Conservation (phyloP, 2,797 vertebrate species). For the Leuciscus waleckii region DNA sequence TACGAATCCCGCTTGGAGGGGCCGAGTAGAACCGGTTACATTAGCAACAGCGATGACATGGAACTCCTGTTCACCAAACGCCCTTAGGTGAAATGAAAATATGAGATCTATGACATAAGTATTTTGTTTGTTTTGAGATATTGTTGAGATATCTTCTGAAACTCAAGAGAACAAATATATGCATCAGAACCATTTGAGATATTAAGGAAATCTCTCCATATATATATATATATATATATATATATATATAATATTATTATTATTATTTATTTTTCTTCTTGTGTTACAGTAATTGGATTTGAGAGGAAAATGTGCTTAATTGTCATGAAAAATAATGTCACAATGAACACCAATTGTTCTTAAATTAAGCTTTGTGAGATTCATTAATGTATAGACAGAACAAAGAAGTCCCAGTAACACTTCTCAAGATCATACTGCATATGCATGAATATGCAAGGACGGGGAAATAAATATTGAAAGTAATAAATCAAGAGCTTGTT, state of each 20-base stretch:
- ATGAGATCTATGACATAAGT: not conserved
- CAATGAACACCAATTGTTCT: not conserved
- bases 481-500: conserved; percentile 19
- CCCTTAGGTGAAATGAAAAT: too few species aligned
- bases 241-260: too few species aligned
- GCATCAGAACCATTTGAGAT: not conserved
- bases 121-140: not conserved
- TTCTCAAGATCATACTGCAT: not conserved
- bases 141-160: not conserved
- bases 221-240: too few species aligned
- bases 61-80: not conserved
- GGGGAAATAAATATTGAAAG: conserved; percentile 29
- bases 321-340: not conserved
- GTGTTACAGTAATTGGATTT: not conserved
- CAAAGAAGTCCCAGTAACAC: not conserved
- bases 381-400: not conserved
- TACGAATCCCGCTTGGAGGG: too few species aligned
- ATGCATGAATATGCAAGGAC: not conserved
- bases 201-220: not conserved
- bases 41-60: not conserved
- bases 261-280: not conserved
- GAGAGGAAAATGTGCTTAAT: not conserved
- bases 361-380: not conserved
- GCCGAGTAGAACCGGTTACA: too few species aligned
- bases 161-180: not conserved